Evolutionary conservation across 2,888 invertebrate species (phyloP).

Genomic region (Dicycla oo): DNA sequence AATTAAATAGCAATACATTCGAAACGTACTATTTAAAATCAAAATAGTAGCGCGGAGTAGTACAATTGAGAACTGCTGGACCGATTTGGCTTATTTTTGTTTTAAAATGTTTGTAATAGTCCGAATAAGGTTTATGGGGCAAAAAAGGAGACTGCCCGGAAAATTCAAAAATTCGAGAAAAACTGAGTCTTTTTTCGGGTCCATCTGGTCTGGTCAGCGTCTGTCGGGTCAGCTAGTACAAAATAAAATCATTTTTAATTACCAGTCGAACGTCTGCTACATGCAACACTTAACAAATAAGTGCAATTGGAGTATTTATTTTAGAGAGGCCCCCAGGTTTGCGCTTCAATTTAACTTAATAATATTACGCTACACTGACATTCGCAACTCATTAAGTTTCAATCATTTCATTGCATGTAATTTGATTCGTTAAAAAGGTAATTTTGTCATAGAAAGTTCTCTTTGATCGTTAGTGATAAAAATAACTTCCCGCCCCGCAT

Average conservation of each 20-base stretch:
- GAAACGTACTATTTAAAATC: too few relatives aligned
- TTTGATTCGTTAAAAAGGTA: constrained; percentile 7
- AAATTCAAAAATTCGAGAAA: not conserved
- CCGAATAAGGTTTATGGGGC: too few relatives aligned
- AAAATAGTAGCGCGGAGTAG: too few relatives aligned
- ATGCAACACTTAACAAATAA: not conserved
- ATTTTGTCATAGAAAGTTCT: not conserved
- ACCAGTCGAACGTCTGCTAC: not conserved
- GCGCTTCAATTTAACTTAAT: constrained; percentile 18
- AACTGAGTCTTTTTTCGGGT: too few relatives aligned
- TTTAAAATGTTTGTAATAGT: too few relatives aligned
- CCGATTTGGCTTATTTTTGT: too few relatives aligned
- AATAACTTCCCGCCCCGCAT: too few relatives aligned
- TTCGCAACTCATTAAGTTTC: constrained; percentile 20
- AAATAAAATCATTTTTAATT: not conserved
- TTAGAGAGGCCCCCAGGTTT: not conserved
- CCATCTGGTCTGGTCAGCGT: not conserved
- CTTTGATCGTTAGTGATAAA: constrained; percentile 9
- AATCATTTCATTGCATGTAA: constrained; percentile 19
- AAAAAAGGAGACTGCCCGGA: too few relatives aligned
- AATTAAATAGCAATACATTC: too few relatives aligned
- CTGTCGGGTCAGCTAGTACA: not conserved
- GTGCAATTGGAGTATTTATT: not conserved
- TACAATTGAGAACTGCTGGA: too few relatives aligned
- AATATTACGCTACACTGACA: constrained; percentile 17